Conservation (phyloP, 2,113 vertebrate genomes). For the Psammodynastes pulverulentus region DNA sequence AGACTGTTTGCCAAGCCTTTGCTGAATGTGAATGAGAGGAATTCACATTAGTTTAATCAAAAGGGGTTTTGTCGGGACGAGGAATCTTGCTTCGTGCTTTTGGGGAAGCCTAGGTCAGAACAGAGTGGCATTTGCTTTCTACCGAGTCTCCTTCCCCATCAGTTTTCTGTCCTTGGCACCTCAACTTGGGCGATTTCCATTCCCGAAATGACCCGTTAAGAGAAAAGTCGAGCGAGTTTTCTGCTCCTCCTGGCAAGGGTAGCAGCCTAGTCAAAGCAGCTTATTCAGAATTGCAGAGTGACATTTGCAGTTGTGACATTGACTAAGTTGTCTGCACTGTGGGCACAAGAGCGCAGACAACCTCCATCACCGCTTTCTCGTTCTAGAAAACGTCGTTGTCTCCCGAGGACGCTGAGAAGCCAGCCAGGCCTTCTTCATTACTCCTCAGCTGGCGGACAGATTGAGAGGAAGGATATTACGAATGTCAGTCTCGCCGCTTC, state of each 20-base stretch:
- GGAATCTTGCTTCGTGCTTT: too few species aligned
- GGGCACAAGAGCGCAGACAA: conserved; percentile 54
- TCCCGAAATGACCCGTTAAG: background rate
- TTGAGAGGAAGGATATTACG: conserved; percentile 61
- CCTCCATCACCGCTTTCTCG: conserved; percentile 56
- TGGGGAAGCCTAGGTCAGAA: too few species aligned
- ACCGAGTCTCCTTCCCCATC: background rate
- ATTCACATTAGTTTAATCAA: too few species aligned
- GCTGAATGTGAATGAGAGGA: too few species aligned
- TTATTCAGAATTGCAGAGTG: conserved; percentile 42
- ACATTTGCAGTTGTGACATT: conserved; percentile 58
- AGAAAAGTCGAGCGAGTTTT: background rate
- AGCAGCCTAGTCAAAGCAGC: conserved; percentile 33
- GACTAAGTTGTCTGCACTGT: conserved; percentile 62
- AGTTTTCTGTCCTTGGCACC: background rate
- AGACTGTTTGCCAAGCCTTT: too few species aligned
- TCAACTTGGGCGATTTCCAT: background rate
- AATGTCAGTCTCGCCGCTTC: conserved; percentile 55
- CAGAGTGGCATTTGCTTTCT: too few species aligned
- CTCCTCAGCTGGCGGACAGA: conserved; percentile 44
- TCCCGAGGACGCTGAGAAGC: conserved; percentile 51
- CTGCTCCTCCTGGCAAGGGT: conserved; percentile 4
- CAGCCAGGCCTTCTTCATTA: conserved; percentile 53
- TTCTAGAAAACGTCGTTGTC: conserved; percentile 56
- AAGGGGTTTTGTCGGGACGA: too few species aligned